Evolutionary conservation across 2,113 vertebrate species (phyloP), one percentile per base, ranked within the genome.

Genomic region (Aleadryas rufinucha): DNA sequence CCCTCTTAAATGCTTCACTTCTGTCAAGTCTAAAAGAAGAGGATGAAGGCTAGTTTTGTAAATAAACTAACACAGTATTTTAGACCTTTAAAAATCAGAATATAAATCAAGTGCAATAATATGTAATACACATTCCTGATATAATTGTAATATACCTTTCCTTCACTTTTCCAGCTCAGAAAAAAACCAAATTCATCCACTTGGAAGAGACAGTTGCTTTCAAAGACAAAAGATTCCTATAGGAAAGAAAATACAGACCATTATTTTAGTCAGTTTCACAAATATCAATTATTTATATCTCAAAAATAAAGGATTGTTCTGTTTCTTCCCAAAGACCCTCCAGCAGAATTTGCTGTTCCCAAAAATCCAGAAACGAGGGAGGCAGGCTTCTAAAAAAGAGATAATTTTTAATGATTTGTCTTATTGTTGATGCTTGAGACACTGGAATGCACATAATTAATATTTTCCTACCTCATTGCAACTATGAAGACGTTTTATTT

Each of bases 161-260:
- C 99, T 96, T 99, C 99, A 88, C 98, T 99, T 97, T 99, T 99
- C 99, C 99, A 99, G 39, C 98, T 99, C 92, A 99, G 98, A 97
- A 99, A 99, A 96, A 99, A 99, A 28, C 99, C 99, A 93, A 98
- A 99, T 96, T 99, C 99, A 64, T 99, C 99, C 89, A 99, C 99
- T 97, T 98, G 99, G 97, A 99, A 99, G 95, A 99, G 98, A 96
- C 99, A 99, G 97, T 98, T 99, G 86, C 99, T 98, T 97, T 99
- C 99, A 96, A 99, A 99, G 57, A 99, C 97, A 90, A 98, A 99
- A 11, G 99, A 99, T 93, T 99, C 99, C 99, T 99, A 96, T 30
- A 95, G 37, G 95, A 95, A 90, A 91, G 37, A 96, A 97, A 96
- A 89, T 8, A 69, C 18, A 87, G 41, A 8, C 9, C 33, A 53